Percentiles rank a stretch among this genome's conserved stretches.
These are phyloP conservation scores for Orchesella cincta DNA, from an alignment of 1,140 invertebrate genomes.

Conservation along the genomic window DNA sequence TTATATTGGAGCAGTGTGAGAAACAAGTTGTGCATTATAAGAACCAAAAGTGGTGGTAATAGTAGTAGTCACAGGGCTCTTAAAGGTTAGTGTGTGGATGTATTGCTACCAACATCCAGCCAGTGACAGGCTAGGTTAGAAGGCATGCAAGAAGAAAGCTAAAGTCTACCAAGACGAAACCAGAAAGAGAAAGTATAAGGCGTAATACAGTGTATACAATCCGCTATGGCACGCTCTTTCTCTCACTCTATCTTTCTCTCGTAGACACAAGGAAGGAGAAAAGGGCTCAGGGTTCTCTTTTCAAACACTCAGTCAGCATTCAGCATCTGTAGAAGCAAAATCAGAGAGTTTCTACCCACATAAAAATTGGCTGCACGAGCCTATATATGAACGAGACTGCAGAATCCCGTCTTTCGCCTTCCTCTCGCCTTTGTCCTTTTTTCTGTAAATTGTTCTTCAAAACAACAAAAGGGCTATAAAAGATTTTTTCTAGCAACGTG, in stretches of 20 bases:
- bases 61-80: too few species aligned
- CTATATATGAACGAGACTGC: too few species aligned
- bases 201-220: too few species aligned
- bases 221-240: too few species aligned
- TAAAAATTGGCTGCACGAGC: too few species aligned
- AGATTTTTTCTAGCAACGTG: too few species aligned
- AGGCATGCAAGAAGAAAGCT: conserved; percentile 2
- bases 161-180: conserved; percentile 1
- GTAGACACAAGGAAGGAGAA: conserved; percentile 9
- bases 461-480: too few species aligned
- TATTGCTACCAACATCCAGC: neutral
- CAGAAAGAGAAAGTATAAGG: conserved; percentile 19
- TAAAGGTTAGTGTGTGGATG: neutral
- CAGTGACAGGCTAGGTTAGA: neutral
- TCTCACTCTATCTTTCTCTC: too few species aligned
- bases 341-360: neutral
- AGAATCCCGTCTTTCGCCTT: too few species aligned
- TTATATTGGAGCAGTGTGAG: too few species aligned
- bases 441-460: too few species aligned
- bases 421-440: too few species aligned
- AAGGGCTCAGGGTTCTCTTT: conserved; percentile 13
- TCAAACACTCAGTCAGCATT: conserved; percentile 20
- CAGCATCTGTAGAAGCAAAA: conserved; percentile 12
- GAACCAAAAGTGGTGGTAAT: neutral
- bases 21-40: neutral